A percentile compares a stretch with the other conserved stretches of the same genome.
These are phyloP conservation scores for Cosmia trapezina DNA, from an alignment of 2,888 invertebrate genomes.

Conservation along the genomic window DNA sequence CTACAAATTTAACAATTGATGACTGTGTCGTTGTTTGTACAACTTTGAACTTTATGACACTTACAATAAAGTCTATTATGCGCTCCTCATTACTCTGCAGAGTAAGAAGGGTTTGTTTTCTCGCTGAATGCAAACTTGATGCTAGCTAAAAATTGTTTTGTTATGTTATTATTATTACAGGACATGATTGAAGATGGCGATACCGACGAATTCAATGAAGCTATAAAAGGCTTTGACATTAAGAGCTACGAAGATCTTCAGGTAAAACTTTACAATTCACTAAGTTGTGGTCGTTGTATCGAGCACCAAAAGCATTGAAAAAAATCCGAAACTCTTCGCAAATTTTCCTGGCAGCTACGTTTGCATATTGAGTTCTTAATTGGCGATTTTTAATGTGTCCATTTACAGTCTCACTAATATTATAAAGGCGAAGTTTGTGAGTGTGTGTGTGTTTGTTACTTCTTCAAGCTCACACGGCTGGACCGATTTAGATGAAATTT, in stretches of 20 bases:
- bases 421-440: too few relatives aligned
- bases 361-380: too few relatives aligned
- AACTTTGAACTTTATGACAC: neutral
- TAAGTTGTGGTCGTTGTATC: too few relatives aligned
- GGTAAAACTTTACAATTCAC: conserved; percentile 77
- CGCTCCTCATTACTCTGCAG: neutral
- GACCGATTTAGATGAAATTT: too few relatives aligned
- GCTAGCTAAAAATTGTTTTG: neutral
- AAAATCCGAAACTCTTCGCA: too few relatives aligned
- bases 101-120: neutral
- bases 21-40: neutral
- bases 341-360: too few relatives aligned
- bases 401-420: too few relatives aligned
- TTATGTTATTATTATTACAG: conserved; percentile 69
- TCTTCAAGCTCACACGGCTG: too few relatives aligned
- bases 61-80: neutral
- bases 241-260: conserved; percentile 95
- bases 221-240: conserved; percentile 94
- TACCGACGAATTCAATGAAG: conserved; percentile 93
- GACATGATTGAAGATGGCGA: conserved; percentile 93
- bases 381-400: too few relatives aligned
- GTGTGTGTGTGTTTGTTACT: too few relatives aligned
- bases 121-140: neutral
- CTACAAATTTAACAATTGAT: neutral
- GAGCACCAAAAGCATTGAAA: too few relatives aligned